Percentiles rank a stretch among this genome's conserved stretches.
These are phyloP conservation scores for Coracias cyanogaster DNA, from an alignment of 2,797 vertebrate genomes.

Conservation along the genomic window DNA sequence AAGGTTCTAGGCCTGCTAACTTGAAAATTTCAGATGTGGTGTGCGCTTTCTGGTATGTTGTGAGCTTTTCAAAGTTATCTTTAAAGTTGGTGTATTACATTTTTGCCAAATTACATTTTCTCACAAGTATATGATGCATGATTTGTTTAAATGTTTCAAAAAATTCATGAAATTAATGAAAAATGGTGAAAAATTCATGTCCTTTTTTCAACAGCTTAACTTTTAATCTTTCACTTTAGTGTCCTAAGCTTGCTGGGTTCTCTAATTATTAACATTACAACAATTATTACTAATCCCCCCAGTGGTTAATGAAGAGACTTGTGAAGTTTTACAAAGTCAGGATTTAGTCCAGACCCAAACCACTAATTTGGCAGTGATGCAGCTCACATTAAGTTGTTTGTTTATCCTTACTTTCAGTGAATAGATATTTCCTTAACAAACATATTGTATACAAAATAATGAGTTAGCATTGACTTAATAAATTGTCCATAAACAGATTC, in stretches of 20 bases:
- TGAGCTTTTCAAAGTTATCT: neutral
- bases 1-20: neutral
- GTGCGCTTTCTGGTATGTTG: neutral
- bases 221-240: neutral
- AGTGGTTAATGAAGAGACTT: neutral
- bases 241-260: neutral
- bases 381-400: neutral
- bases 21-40: neutral
- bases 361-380: neutral
- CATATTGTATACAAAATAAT: neutral
- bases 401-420: neutral
- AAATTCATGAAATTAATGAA: neutral
- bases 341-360: neutral
- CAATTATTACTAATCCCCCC: neutral
- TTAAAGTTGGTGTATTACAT: neutral
- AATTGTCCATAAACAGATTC: neutral
- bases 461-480: neutral
- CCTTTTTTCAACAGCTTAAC: neutral
- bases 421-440: neutral
- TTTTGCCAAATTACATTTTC: neutral
- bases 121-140: neutral
- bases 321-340: neutral
- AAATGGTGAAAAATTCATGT: neutral
- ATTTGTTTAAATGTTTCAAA: neutral
- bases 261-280: neutral